Evolutionary conservation across 1,140 invertebrate genomes (phyloP).

Genomic region (Colletes gigas): DNA sequence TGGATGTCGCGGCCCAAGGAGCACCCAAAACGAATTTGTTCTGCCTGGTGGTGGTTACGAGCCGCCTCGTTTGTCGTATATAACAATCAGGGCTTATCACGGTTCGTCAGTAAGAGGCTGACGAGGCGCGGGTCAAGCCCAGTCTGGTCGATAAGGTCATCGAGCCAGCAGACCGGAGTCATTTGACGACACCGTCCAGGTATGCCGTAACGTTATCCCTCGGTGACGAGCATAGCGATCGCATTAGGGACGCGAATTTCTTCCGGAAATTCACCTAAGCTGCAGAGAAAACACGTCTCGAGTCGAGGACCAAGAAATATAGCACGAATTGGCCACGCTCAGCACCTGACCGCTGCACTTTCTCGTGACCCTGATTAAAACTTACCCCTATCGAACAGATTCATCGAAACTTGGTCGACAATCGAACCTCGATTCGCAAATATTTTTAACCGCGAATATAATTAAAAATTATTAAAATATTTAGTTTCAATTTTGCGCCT

Average conservation of each 20-base stretch:
- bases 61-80: slow-evolving; percentile 19
- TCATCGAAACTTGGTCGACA: no score
- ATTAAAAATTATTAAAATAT: no score
- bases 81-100: slow-evolving; percentile 64
- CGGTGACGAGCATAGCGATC: slow-evolving; percentile 32
- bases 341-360: neutral
- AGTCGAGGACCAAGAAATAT: neutral
- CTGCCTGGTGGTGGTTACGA: slow-evolving; percentile 6
- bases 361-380: slow-evolving; percentile 36
- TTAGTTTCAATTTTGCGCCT: no score
- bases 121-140: slow-evolving; percentile 50
- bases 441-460: no score
- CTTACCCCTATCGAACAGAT: neutral
- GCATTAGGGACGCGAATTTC: slow-evolving; percentile 37
- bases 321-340: neutral
- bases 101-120: slow-evolving; percentile 51
- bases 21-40: slow-evolving; percentile 38
- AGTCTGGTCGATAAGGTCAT: slow-evolving; percentile 59
- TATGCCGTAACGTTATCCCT: slow-evolving; percentile 32
- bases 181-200: slow-evolving; percentile 42
- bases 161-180: slow-evolving; percentile 38
- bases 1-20: slow-evolving; percentile 29
- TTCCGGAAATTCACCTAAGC: slow-evolving; percentile 28
- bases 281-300: slow-evolving; percentile 15
- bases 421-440: no score